Percentiles rank a stretch among this genome's conserved stretches.
Conservation (phyloP, 2,888 invertebrate genomes). For the Dioctria rufipes region DNA sequence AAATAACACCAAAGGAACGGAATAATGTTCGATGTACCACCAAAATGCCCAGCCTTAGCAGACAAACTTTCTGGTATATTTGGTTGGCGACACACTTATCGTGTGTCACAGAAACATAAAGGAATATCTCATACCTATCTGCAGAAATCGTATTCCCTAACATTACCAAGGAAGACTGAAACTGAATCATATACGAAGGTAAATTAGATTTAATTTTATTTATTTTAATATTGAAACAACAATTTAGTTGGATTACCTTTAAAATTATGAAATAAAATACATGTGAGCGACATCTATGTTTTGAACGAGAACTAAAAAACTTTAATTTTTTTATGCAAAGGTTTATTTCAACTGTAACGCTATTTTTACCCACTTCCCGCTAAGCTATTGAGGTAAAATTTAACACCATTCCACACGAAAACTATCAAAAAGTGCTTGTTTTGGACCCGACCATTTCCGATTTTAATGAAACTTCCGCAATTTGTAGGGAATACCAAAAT, state of each 20-base stretch:
- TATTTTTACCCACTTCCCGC: no score
- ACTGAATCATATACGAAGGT: constrained; percentile 63
- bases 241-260: not conserved
- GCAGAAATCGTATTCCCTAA: constrained; percentile 71
- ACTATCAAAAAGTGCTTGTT: no score
- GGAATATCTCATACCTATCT: constrained; percentile 72
- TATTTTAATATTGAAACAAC: no score
- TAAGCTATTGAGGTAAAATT: no score
- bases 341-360: no score
- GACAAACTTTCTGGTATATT: constrained; percentile 84
- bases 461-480: no score
- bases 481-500: no score
- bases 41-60: constrained; percentile 83
- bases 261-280: not conserved
- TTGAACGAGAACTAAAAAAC: no score
- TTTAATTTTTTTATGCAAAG: no score
- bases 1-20: constrained; percentile 43
- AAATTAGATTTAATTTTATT: constrained; percentile 60
- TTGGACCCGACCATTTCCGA: no score
- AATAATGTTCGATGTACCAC: constrained; percentile 76
- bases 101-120: constrained; percentile 83
- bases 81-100: constrained; percentile 86
- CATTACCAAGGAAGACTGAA: constrained; percentile 67
- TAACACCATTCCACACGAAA: no score
- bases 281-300: not conserved